Evolutionary conservation across 2,797 vertebrate species (phyloP), one percentile per base, ranked within the genome.

Genomic region (Acridotheres tristis): DNA sequence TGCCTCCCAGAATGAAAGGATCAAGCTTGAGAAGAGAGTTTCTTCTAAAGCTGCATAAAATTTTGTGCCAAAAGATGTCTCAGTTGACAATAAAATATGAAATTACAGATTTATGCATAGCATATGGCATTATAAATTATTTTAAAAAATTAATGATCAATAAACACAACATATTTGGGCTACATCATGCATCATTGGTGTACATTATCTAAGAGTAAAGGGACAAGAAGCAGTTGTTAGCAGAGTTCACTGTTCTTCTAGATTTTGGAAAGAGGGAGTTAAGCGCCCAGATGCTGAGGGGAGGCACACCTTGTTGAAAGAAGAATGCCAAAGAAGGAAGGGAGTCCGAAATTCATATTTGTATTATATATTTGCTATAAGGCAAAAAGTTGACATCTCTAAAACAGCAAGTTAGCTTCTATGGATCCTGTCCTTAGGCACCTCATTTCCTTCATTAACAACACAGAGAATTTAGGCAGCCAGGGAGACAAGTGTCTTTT

Each of bases 351-450:
- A 77, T 45, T 4, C 4, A 0, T 25, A 9, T 66, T 86, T 50
- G 1, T n/a, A 7, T 27, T 42, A 26, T 5, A 2, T 32, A 16
- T 29, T 57, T 65, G 0, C 5, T 65, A 5, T 23, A 51, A 67
- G 42, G 8, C 17, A 63, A 79, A 81, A 75, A 38, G 4, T 7
- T 67, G 14, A 29, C 7, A 29, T 5, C 11, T 4, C 14, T 23
- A 36, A 88, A 72, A 19, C 5, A 75, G 7, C 16, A 57, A 22
- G 17, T 45, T 74, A 50, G 1, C 2, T 5, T 47, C 42, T 65
- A 18, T 32, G 23, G 26, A 83, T 21, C 22, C 12, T 34, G 13
- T 16, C 36, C 29, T 69, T 36, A 62, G 16, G 11, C 13, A 88
- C 1, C 5, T 9, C 6, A 14, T 57, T 32, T 69, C 29, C 50